phyloP scores from a whole-genome alignment of 2,113 vertebrate species.

The Leucopsar rothschildi region DNA sequence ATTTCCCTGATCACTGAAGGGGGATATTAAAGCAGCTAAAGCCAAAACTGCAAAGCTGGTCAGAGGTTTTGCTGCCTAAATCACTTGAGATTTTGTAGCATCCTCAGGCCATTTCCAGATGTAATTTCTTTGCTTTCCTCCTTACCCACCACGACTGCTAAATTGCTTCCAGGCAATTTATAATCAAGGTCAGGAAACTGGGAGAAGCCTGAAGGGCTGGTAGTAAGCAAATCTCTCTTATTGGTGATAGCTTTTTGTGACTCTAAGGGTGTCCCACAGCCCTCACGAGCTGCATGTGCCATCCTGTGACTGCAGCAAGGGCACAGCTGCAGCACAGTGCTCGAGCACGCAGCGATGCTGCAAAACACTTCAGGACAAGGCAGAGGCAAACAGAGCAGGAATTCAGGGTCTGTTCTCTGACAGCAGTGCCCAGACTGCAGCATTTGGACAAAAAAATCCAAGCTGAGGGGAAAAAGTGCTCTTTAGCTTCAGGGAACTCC shows the following conservation, averaged over 20 bases:
- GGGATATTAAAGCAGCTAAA: background rate
- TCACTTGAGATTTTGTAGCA: background rate
- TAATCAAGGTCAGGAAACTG: background rate
- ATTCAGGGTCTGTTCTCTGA: background rate
- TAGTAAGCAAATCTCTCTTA: background rate
- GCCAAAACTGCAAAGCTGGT: background rate
- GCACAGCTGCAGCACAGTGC: background rate
- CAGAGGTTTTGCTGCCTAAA: background rate
- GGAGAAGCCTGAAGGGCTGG: background rate
- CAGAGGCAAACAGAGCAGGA: background rate
- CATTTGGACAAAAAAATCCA: background rate
- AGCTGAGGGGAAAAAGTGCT: accelerated
- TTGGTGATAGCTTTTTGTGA: background rate
- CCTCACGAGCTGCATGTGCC: background rate
- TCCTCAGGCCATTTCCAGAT: background rate
- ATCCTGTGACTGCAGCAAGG: background rate
- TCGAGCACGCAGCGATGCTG: background rate
- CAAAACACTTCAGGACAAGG: background rate
- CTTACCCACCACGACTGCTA: background rate
- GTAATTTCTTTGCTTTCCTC: background rate
- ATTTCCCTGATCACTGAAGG: background rate
- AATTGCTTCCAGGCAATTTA: background rate
- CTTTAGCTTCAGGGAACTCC: background rate
- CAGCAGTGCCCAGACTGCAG: background rate
- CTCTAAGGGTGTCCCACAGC: background rate